Evolutionary conservation across 2,888 invertebrate genomes (phyloP).

Genomic region (Alloscopus bannaensis): DNA sequence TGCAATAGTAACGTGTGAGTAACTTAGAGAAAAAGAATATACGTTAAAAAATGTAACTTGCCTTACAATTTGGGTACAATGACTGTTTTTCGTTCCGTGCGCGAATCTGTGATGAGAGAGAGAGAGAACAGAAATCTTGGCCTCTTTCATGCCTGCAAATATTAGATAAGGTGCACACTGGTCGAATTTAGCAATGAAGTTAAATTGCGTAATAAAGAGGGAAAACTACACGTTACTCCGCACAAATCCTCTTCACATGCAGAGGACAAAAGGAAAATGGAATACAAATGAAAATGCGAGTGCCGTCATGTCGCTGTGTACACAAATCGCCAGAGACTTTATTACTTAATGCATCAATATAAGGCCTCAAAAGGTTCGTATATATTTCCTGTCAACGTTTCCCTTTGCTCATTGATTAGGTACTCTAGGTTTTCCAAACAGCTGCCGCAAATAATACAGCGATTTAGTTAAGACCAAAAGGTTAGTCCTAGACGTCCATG

Average conservation of each 20-base stretch:
- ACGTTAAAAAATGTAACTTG: not conserved
- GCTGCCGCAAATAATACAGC: not conserved
- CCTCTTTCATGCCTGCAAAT: not conserved
- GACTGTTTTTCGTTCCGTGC: not conserved
- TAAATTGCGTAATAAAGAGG: not conserved
- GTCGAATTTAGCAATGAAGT: not conserved
- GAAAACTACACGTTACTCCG: no score
- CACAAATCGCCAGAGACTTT: not conserved
- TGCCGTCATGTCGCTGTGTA: not conserved
- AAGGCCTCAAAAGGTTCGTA: not conserved
- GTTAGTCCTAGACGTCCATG: not conserved
- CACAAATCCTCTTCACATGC: no score
- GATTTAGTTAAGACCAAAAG: not conserved
- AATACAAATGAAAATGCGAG: not conserved
- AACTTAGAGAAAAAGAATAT: not conserved
- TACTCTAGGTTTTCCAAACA: not conserved
- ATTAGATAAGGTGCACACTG: not conserved
- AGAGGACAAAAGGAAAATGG: not conserved
- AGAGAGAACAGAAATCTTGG: not conserved
- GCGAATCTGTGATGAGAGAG: not conserved
- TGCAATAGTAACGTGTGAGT: not conserved
- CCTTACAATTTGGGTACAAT: not conserved
- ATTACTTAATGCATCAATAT: not conserved
- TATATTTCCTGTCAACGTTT: slow-evolving; percentile 31
- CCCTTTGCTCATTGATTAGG: not conserved